Evolutionary conservation across 2,888 invertebrate genomes (phyloP).

Genomic region (Catocala sponsa): DNA sequence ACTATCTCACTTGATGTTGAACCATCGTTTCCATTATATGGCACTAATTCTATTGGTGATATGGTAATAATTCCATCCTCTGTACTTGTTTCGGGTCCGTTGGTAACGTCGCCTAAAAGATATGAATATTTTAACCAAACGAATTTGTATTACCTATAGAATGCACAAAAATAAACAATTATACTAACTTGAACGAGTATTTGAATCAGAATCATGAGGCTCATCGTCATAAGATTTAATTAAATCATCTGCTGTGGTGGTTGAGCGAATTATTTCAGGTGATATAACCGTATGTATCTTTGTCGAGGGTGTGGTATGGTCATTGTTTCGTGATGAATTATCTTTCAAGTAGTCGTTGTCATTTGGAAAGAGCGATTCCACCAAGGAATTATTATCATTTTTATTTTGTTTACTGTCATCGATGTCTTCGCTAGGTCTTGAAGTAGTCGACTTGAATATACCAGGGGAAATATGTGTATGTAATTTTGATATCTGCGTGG

Average conservation of each 20-base stretch:
- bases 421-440: too few species aligned
- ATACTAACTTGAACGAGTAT: too few species aligned
- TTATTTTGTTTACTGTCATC: too few species aligned
- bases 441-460: neutral
- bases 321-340: neutral
- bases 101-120: conserved; percentile 1
- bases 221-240: neutral
- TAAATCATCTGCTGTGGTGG: neutral
- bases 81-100: neutral
- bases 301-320: neutral
- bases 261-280: conserved; percentile 5
- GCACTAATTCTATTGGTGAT: conserved; percentile 39
- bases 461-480: conserved; percentile 1
- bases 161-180: too few species aligned
- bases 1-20: neutral
- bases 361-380: too few species aligned
- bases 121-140: too few species aligned
- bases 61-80: conserved; percentile 26
- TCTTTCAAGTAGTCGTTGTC: neutral
- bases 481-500: neutral
- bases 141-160: neutral
- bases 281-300: conserved; percentile 2
- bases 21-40: conserved; percentile 29
- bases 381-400: too few species aligned
- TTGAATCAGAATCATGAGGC: too few species aligned